Evolutionary conservation across 2,797 vertebrate genomes (phyloP), one percentile per base, ranked within the genome.

Genomic region (Fundulus diaphanus): DNA sequence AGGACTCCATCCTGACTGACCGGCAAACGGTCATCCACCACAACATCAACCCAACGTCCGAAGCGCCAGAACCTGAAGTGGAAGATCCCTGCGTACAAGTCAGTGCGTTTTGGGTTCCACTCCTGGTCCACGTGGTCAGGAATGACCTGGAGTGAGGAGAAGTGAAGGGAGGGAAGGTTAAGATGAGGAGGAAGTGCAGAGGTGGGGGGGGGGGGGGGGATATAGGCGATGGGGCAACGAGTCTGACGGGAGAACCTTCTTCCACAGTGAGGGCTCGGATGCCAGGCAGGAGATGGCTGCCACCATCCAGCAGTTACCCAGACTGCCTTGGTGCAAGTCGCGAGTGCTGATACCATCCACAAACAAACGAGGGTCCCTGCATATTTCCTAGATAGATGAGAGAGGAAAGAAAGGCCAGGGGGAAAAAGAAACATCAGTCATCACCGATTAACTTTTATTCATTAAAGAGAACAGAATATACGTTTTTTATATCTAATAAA

Each of bases 231-330:
- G 18, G 8, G 5, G 20, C 4, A 52, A 44, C 51, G 13, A 56
- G 13, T n/a, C 15, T 40, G 61, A 40, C 40, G 61, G 24, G 37
- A 42, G 37, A 72, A 92, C 92, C 90, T 92, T 91, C 92, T 94
- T 96, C 96, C 96, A 97, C 18, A 96, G 90, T 1, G 93, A 95
- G 0, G 95, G 93, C 80, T 96, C 95, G 0, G 94, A 95, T 1
- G 96, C 95, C 12, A 96, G 74, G 75, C 96, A 96, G 56, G 96
- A 96, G 74, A 95, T 96, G 44, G 96, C 96, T 0, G 96, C 96
- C 71, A 97, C 95, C 93, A 97, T 96, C 96, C 96, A 97, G 91
- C 96, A 96, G 90, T 97, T 96, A 52, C 96, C 96, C 93, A 96
- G 91, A 82, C 95, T 96, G 82, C 96, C 96, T 83, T 96, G 96